Base-by-base conservation (phyloP, 30 jellyfish, hydroid and myxozoan species). In the Morbakka virulenta region DNA sequence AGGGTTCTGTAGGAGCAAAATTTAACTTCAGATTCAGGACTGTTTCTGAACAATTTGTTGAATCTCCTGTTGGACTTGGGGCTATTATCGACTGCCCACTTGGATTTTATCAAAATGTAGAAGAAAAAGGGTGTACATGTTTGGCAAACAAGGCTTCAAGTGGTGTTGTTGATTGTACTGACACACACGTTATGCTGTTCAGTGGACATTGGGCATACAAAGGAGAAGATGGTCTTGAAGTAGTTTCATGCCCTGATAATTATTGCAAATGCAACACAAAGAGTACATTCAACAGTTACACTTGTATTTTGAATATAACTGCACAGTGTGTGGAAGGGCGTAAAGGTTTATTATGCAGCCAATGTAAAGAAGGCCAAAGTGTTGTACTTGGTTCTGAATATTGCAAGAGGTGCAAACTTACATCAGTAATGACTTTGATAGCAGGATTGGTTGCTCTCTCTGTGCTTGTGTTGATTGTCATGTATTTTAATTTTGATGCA, bases 401-500 rank as follows among this genome's bases (percentile, higher is more conserved):
- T 21, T 91, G 98, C 48, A 49, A n/a, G 47, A 67, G 22, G 11
- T 91, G 98, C 84, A 32, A 50, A 13, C 71, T 79, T 57, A 29
- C 32, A 28, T 67, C 34, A 32, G 67, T 77, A 20, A 69, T 91
- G 26, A 32, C 78, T 61, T 50, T 83, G 29, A 47, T 91, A 2
- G 96, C 98, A 0, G 62, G 77, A 74, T 32, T 91, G 21, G 17
- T 91, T 32, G 87, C 25, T 1, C 78, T 81, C 12, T 67, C 83
- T 21, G 62, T 70, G n/a, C 73, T 91, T 35, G 89, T 73, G 0
- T 33, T 91, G 32, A 50, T 84, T 53, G 95, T 84, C 9, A 52
- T 91, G 63, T 80, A 76, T 76, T 91, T 91, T 41, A 83, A 91
- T 68, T 52, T 91, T 53, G 96, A 91, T 78, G 94, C 92, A 28